A percentile compares a stretch with the other conserved stretches of the same genome.
phyloP scores from a whole-genome alignment of 2,797 vertebrate species.

The Paramormyrops hopkinsi region DNA sequence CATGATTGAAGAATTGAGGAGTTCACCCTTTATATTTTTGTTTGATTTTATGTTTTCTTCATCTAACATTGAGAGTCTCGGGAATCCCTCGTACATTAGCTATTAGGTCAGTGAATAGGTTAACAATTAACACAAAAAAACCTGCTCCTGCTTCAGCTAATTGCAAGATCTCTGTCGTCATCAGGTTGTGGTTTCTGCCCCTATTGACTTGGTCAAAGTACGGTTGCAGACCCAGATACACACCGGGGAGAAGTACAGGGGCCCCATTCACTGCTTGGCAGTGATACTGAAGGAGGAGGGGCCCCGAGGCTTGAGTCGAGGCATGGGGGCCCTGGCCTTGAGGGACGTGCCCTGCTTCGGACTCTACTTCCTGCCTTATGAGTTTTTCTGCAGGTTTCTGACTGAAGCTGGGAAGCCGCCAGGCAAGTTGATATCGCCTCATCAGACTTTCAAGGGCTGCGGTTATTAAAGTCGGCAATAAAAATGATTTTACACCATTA shows the following conservation, averaged over 20 bases:
- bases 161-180: neutral
- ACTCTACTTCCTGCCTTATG: slow-evolving; percentile 71
- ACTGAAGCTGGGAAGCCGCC: slow-evolving; percentile 53
- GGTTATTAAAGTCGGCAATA: neutral
- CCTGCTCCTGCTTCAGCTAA: neutral
- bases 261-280: slow-evolving; percentile 61
- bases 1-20: neutral
- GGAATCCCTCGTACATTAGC: neutral
- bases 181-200: slow-evolving; percentile 62
- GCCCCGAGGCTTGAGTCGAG: slow-evolving; percentile 61
- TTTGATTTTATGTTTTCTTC: neutral
- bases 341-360: slow-evolving; percentile 70
- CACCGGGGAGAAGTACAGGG: slow-evolving; percentile 46
- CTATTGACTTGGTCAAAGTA: slow-evolving; percentile 76
- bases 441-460: neutral
- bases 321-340: slow-evolving; percentile 60
- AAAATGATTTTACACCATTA: neutral
- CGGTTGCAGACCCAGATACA: slow-evolving; percentile 71
- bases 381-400: slow-evolving; percentile 54
- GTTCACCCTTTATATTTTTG: neutral
- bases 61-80: neutral
- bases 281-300: slow-evolving; percentile 65
- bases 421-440: slow-evolving; percentile 44
- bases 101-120: neutral
- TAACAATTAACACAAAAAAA: neutral